Base-by-base conservation (phyloP, 2,113 vertebrate genomes). In the Protobothrops mucrosquamatus region DNA sequence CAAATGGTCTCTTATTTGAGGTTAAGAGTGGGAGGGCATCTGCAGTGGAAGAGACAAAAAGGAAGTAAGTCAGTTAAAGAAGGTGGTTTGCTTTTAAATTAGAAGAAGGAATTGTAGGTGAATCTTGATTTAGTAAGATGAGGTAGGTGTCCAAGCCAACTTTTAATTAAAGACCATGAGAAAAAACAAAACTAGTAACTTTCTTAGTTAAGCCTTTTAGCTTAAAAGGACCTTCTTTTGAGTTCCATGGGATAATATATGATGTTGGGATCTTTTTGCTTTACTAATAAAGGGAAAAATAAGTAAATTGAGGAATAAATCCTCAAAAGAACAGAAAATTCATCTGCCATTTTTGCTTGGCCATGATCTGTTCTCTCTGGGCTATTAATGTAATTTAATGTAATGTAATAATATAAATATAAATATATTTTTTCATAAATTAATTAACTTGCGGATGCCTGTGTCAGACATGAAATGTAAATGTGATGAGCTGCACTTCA, bases 401-500 rank as follows among this genome's bases (percentile, higher is more conserved):
- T 81, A 81, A 39, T 22, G 34, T 81, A 81, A 39, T 81, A 81
- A 39, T 43, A 81, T 81, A 81, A 39, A 94, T 92, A 96, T 96
- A 93, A 93, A 22, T 74, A 0, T 88, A 64, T 92, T 96, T 2
- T 48, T 55, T 94, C 87, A 94, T 81, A 9, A 96, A n/a, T 1
- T 95, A 55, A 56, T 54, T 94, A 9, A 6, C 86, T 95, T 88
- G 95, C 96, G 95, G 81, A 93, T 90, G 0, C 92, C 52, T 91
- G 0, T 90, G 93, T 95, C 94, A 95, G 3, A 54, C 29, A 24
- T 95, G 87, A 95, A 95, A 95, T 95, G 89, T 48, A 88, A 93
- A 46, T 91, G 92, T 43, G 0, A 26, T 94, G n/a, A 3, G 18
- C 88, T 93, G 55, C 1, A 88, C 94, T 97, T 95, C 56, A 95